Conservation (phyloP, 2,888 invertebrate species). For the Tetragnatha montana region DNA sequence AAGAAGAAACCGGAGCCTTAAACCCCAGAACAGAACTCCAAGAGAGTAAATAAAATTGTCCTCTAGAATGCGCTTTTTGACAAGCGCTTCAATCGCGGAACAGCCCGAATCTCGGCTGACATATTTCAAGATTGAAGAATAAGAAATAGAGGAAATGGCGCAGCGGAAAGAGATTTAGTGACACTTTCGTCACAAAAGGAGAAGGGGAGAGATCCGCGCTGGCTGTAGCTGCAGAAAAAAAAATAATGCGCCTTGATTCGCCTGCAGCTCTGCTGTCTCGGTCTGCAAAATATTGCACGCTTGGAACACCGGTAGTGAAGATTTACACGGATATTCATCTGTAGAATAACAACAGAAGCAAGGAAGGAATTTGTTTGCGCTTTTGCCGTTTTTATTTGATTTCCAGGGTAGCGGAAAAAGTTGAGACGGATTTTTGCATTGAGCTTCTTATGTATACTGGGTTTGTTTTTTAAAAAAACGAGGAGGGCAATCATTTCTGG, state of each 20-base stretch:
- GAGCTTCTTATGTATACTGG: not conserved
- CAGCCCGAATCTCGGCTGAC: constrained; percentile 17
- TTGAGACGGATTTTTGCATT: not conserved
- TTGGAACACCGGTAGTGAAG: constrained; percentile 14
- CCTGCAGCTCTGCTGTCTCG: constrained; percentile 13
- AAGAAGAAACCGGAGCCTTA: not conserved
- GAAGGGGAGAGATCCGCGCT: not conserved
- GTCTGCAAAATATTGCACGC: constrained; percentile 28
- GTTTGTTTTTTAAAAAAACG: not conserved
- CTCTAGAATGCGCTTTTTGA: not conserved
- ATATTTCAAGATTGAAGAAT: constrained; percentile 28
- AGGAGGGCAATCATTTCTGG: not conserved
- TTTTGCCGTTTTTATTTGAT: not conserved
- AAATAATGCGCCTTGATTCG: constrained; percentile 36
- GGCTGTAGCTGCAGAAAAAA: constrained; percentile 14
- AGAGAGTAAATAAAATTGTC: not conserved
- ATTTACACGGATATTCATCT: constrained; percentile 24
- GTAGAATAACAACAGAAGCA: not conserved
- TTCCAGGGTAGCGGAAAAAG: not conserved
- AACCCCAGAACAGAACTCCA: too few species aligned
- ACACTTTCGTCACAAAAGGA: constrained; percentile 29
- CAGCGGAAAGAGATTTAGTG: constrained; percentile 44
- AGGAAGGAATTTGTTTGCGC: constrained; percentile 12
- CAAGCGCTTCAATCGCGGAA: constrained; percentile 13
- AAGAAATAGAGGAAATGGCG: constrained; percentile 3